Evolutionary conservation across 2,113 vertebrate species (phyloP), one percentile per base, ranked within the genome.

Genomic region (Triplophysa siluroides): DNA sequence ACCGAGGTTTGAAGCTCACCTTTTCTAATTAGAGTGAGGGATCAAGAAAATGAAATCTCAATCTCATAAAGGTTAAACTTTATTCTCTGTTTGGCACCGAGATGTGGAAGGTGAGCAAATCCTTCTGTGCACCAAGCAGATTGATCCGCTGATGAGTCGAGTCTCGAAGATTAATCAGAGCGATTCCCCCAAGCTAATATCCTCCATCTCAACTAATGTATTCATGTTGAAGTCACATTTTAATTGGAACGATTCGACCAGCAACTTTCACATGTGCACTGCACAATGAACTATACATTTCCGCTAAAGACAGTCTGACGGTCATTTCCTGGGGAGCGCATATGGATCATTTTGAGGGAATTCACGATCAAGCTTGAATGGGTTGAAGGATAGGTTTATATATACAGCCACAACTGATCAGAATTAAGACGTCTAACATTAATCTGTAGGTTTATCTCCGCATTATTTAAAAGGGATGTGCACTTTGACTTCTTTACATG

Each of bases 1-100:
- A 73, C 71, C 43, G 60, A 68, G 38, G 33, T 38, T 78, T 64
- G 19, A 60, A 70, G 68, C 54, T 14, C 45, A 67, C 33, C 68
- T 67, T 67, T 85, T 84, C 83, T 80, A 81, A 80, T 88, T 85
- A 83, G 18, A 81, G 76, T 68, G 76, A 50, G 69, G 68, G 79
- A 86, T 84, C 66, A 83, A 80, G 80, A 72, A 86, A 81, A 82
- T 78, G 24, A 86, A 85, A 82, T 85, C 78, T 86, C 41, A 69
- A 83, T 72, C 74, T 79, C 78, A 74, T 83, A 87, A 90, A 90
- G 85, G 69, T 87, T 86, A 80, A 65, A 83, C 84, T 86, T 85
- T 83, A 79, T 87, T 84, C 83, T 84, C 76, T 83, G 78, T 83
- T 83, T 83, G 64, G 52, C 61, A 62, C 61, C 38, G 29, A 79